Conservation (phyloP, 1,140 invertebrate species). For the Hyposmocoma kahamanoa region DNA sequence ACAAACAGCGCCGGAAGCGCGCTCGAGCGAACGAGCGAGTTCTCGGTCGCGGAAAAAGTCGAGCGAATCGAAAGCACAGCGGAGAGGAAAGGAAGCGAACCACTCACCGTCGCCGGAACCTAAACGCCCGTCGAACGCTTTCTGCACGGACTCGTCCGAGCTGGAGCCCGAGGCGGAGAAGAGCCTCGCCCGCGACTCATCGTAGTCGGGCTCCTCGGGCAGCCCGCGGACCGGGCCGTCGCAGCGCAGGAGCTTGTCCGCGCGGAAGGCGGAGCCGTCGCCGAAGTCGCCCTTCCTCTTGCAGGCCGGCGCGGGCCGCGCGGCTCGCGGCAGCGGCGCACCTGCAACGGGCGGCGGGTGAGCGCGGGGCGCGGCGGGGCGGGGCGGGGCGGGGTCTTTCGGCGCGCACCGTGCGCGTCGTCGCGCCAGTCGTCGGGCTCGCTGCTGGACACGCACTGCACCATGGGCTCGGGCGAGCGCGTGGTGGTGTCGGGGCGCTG, state of each 20-base stretch:
- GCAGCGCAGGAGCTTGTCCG: conserved; percentile 60
- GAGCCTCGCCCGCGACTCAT: conserved; percentile 33
- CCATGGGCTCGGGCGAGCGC: conserved; percentile 76
- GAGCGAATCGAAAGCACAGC: conserved; percentile 39
- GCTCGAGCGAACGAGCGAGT: conserved; percentile 15
- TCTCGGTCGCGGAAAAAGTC: too few species aligned
- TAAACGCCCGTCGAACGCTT: conserved; percentile 53
- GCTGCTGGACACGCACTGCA: conserved; percentile 89
- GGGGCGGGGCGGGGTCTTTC: conserved; percentile 38
- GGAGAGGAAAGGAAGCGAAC: conserved; percentile 10
- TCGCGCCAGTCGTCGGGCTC: conserved; percentile 84
- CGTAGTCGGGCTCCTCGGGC: conserved; percentile 46
- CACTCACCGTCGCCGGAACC: conserved; percentile 58
- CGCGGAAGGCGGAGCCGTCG: conserved; percentile 44
- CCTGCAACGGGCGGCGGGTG: conserved; percentile 41
- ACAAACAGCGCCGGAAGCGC: too few species aligned
- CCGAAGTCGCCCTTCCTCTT: conserved; percentile 63
- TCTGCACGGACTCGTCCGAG: conserved; percentile 36
- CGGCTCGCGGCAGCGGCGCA: conserved; percentile 45
- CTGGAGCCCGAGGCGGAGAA: conserved; percentile 36
- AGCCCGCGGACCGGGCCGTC: conserved; percentile 46
- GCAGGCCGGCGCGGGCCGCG: conserved; percentile 41
- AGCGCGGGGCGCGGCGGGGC: conserved; percentile 38
- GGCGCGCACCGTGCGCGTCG: conserved; percentile 64
- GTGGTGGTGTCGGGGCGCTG: conserved; percentile 71